phyloP scores from a whole-genome alignment of 1,140 invertebrate genomes.

The Nasonia longicornis region DNA sequence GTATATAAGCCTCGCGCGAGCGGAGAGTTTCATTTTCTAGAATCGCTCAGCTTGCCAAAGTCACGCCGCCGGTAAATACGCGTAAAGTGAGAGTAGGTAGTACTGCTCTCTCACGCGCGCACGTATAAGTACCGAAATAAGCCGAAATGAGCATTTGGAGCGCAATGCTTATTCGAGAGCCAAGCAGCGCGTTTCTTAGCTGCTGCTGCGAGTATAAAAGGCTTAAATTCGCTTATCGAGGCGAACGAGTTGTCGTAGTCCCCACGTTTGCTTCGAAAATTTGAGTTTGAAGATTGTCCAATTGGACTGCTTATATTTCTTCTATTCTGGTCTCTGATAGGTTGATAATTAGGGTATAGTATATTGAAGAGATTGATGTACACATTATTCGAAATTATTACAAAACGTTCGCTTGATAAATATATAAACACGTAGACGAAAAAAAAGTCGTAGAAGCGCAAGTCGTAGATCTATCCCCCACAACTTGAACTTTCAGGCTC shows the following conservation, averaged over 20 bases:
- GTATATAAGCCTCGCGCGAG: neutral
- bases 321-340: too few relatives aligned
- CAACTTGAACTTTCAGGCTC: too few relatives aligned
- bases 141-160: conserved; percentile 37
- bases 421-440: too few relatives aligned
- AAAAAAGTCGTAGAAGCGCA: too few relatives aligned
- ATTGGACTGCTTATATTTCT: too few relatives aligned
- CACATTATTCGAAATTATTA: too few relatives aligned
- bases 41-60: conserved; percentile 35
- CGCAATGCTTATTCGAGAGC: conserved; percentile 22
- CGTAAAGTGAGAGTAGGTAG: conserved; percentile 26
- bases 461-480: too few relatives aligned
- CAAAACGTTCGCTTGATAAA: too few relatives aligned
- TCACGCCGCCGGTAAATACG: conserved; percentile 36
- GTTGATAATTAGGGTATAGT: too few relatives aligned
- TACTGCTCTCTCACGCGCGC: neutral
- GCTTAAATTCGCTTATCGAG: neutral
- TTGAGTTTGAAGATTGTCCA: too few relatives aligned
- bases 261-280: too few relatives aligned
- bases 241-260: neutral
- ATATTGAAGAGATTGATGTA: too few relatives aligned
- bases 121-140: conserved; percentile 34
- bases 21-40: conserved; percentile 30
- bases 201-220: neutral
- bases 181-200: neutral